Evolutionary conservation across 2,888 invertebrate genomes (phyloP), one percentile per base, ranked within the genome.

Genomic region (Halictus quadricinctus): DNA sequence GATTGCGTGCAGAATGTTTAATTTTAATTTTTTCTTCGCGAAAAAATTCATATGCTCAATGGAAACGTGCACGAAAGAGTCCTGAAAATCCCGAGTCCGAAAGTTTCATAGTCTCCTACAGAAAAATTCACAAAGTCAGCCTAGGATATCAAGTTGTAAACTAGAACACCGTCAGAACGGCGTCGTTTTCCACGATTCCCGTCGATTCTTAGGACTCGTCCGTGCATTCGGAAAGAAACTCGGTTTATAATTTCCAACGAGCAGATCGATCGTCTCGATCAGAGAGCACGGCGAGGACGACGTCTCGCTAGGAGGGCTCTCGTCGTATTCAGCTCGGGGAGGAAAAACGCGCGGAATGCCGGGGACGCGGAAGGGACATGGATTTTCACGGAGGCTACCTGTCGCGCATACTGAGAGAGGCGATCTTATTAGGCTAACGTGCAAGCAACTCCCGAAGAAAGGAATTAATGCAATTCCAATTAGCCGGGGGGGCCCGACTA

Each of bases 381-480:
- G 80, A 84, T 86, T 88, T 88, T 87, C 83, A 76, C 84, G 88
- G 80, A 76, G 86, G 81, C 70, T 83, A 84, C 80, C 81, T 74
- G 85, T 89, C 89, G 77, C 80, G 86, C 80, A 88, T 89, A 88
- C 89, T 85, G 72, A 89, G 76, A 72, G 76, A 69, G 77, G 81
- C 83, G 84, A 84, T 88, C 87, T 89, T 89, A 89, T 89, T 88
- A 88, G 84, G 81, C 82, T 82, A 85, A 75, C 83, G 80, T 58
- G 77, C 79, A 83, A 78, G 79, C 85, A 74, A 77, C 48, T 79
- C 76, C 54, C 76, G 88, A 88, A 89, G 89, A 90, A 90, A 89
- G 88, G 89, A 88, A 90, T 91, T 91, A 91, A 92, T 90, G 90
- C 89, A 91, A 92, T 91, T 92, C 90, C 89, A 91, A 92, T 93